Conservation (phyloP, 2,113 vertebrate genomes). For the Ellobius talpinus region DNA sequence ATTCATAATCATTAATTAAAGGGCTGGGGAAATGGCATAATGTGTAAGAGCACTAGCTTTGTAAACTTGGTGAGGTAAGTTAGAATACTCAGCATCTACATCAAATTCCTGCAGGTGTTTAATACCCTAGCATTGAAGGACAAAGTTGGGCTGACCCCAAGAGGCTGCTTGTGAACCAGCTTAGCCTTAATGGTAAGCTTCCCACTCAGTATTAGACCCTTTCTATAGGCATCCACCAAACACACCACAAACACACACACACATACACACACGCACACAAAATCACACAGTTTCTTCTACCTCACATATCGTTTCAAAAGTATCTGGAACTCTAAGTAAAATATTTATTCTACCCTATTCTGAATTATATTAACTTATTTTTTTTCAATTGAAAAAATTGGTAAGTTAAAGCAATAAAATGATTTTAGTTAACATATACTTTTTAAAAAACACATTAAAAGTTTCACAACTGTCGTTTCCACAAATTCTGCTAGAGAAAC, state of each 20-base stretch:
- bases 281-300: neutral
- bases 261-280: neutral
- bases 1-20: neutral
- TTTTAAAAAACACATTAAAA: neutral
- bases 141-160: neutral
- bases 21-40: neutral
- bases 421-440: neutral
- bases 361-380: neutral
- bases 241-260: neutral
- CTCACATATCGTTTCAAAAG: neutral
- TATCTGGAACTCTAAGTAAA: neutral
- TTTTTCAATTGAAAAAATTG: neutral
- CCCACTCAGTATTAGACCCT: neutral
- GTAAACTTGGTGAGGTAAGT: neutral
- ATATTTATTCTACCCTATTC: neutral
- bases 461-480: neutral
- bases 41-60: neutral
- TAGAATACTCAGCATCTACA: neutral
- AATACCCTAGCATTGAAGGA: neutral
- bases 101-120: neutral
- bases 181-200: neutral
- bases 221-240: neutral
- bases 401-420: neutral
- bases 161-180: neutral
- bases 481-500: neutral